Evolutionary conservation across 2,888 invertebrate species (phyloP).

Genomic region (Mystacides longicornis): DNA sequence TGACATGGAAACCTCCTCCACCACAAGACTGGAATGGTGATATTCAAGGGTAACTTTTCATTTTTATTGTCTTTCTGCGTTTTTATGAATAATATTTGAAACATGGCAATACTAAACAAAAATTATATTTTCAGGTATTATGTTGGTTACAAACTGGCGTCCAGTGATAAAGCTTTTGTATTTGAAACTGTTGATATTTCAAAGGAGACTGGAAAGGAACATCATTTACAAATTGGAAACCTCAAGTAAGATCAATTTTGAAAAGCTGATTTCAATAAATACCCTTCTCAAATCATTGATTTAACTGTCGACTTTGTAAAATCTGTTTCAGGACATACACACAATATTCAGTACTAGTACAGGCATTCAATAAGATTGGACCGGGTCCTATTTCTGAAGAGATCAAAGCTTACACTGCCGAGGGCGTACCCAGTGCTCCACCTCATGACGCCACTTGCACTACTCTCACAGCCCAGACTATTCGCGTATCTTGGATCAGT

Average conservation of each 20-base stretch:
- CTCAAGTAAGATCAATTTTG: slow-evolving; percentile 51
- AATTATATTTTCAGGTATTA: slow-evolving; percentile 63
- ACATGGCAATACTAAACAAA: too few species aligned
- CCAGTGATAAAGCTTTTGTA: slow-evolving; percentile 78
- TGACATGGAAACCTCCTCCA: slow-evolving; percentile 86
- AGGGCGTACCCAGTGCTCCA: slow-evolving; percentile 87
- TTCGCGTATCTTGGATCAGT: slow-evolving; percentile 90
- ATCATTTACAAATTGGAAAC: slow-evolving; percentile 73
- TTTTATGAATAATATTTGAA: background rate
- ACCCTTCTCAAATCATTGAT: background rate
- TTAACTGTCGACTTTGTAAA: background rate
- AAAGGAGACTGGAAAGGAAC: slow-evolving; percentile 86
- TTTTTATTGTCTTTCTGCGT: background rate
- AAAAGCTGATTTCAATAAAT: background rate
- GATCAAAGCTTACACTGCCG: slow-evolving; percentile 85
- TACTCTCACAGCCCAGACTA: slow-evolving; percentile 88
- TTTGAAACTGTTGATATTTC: slow-evolving; percentile 89
- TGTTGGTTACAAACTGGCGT: slow-evolving; percentile 80
- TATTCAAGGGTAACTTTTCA: slow-evolving; percentile 49
- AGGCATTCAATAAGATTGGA: slow-evolving; percentile 91
- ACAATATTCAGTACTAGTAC: slow-evolving; percentile 91
- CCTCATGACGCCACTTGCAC: slow-evolving; percentile 90
- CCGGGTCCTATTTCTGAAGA: slow-evolving; percentile 87
- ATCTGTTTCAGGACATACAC: slow-evolving; percentile 70
- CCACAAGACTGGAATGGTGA: slow-evolving; percentile 90